Percentiles rank a stretch among this genome's conserved stretches.
phyloP scores from a whole-genome alignment of 2,888 invertebrate species.

The Agrotis exclamationis region DNA sequence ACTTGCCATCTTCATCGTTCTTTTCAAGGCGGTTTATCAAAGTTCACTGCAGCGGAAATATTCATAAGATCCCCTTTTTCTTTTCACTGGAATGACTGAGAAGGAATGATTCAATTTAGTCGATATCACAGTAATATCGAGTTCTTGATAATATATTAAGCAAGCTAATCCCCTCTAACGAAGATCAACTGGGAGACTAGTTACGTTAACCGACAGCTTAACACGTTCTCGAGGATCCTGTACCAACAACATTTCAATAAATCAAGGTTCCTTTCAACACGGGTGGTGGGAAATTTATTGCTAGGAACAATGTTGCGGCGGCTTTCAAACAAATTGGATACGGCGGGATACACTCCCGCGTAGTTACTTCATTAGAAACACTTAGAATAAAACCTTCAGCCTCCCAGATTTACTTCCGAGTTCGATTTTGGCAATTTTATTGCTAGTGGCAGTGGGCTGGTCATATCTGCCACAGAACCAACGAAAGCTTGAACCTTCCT shows the following conservation, averaged over 20 bases:
- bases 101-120: no score
- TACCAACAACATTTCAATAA: slow-evolving; percentile 59
- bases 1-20: slow-evolving; percentile 23
- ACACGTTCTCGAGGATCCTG: slow-evolving; percentile 50
- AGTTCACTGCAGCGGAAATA: background rate
- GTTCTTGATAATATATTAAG: slow-evolving; percentile 10
- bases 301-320: slow-evolving; percentile 61
- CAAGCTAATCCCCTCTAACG: slow-evolving; percentile 17
- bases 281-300: slow-evolving; percentile 64
- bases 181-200: slow-evolving; percentile 34
- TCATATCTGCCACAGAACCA: no score
- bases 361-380: slow-evolving; percentile 33
- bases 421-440: slow-evolving; percentile 20
- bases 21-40: slow-evolving; percentile 2
- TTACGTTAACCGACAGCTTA: slow-evolving; percentile 45
- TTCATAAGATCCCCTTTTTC: background rate
- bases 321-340: slow-evolving; percentile 61
- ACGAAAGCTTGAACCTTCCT: no score
- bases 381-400: slow-evolving; percentile 24
- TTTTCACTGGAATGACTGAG: background rate
- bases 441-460: no score
- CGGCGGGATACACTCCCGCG: slow-evolving; percentile 42
- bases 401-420: slow-evolving; percentile 17
- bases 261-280: slow-evolving; percentile 61
- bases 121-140: slow-evolving; percentile 7